Evolutionary conservation across 2,888 invertebrate species (phyloP).

Genomic region (Dolichomitus sp.): DNA sequence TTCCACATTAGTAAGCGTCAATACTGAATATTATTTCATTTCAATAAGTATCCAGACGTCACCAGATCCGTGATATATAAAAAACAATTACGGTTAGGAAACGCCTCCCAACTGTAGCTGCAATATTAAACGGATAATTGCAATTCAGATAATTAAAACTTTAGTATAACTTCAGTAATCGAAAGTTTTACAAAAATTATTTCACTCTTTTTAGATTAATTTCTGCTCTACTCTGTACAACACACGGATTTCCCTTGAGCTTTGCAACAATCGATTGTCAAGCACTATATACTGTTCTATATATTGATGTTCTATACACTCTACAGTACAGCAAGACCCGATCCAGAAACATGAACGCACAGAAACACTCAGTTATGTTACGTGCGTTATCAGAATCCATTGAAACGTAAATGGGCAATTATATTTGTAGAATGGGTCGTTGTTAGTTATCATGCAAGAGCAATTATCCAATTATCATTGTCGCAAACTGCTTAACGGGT

Average conservation of each 20-base stretch:
- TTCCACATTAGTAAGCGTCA: too few species aligned
- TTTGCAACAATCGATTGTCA: constrained; percentile 15
- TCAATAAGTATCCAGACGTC: too few species aligned
- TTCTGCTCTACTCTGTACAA: neutral
- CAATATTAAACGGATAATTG: too few species aligned
- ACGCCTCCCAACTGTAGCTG: too few species aligned
- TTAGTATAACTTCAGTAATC: too few species aligned
- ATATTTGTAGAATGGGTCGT: too few species aligned
- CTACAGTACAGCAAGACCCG: neutral
- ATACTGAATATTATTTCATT: too few species aligned
- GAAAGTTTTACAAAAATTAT: too few species aligned
- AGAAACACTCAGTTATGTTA: neutral
- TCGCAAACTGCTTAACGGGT: constrained; percentile 4
- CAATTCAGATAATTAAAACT: too few species aligned
- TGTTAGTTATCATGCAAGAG: neutral
- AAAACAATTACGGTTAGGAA: too few species aligned
- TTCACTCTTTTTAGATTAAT: too few species aligned
- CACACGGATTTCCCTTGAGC: constrained; percentile 8
- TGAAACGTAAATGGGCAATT: neutral
- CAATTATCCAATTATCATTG: constrained; percentile 1
- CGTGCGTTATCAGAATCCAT: constrained; percentile 9
- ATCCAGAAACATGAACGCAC: neutral
- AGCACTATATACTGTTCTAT: neutral
- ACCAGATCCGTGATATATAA: too few species aligned
- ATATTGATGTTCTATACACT: neutral